phyloP scores from a whole-genome alignment of 1,140 invertebrate genomes.

The Papilio xuthus region DNA sequence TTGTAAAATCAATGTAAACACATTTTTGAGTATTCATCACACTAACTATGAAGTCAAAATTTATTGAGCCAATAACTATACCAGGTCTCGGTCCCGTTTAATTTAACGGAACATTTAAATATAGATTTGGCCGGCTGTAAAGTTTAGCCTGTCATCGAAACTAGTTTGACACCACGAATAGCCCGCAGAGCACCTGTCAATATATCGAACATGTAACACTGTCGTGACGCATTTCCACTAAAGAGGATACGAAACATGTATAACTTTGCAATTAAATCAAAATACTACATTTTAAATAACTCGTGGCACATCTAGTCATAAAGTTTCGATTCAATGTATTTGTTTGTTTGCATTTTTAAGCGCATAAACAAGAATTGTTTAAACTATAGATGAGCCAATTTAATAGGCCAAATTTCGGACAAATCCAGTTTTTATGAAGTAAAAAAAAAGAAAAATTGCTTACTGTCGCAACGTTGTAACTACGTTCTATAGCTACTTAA shows the following conservation, averaged over 20 bases:
- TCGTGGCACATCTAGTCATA: too few species aligned
- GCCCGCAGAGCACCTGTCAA: conserved; percentile 10
- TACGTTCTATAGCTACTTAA: too few species aligned
- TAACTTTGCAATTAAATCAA: neutral
- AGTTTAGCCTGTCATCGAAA: conserved; percentile 29
- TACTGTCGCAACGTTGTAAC: too few species aligned
- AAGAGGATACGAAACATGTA: neutral
- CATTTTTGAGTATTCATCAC: neutral
- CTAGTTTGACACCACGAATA: conserved; percentile 28
- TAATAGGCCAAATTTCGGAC: too few species aligned
- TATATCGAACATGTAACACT: neutral
- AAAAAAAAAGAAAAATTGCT: too few species aligned
- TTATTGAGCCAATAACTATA: neutral
- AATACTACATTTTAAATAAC: too few species aligned
- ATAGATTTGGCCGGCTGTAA: conserved; percentile 30
- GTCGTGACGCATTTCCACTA: neutral
- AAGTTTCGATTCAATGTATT: too few species aligned
- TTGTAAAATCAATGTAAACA: neutral
- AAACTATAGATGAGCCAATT: too few species aligned
- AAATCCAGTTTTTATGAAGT: too few species aligned
- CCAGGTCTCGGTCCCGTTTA: conserved; percentile 18
- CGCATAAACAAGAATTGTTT: neutral
- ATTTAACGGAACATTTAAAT: conserved; percentile 31
- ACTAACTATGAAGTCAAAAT: neutral
- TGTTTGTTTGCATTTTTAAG: too few species aligned